A percentile compares a stretch with the other conserved stretches of the same genome.
Evolutionary conservation across 2,797 vertebrate genomes (phyloP).

Genomic region (Schizopygopsis pylzovi): DNA sequence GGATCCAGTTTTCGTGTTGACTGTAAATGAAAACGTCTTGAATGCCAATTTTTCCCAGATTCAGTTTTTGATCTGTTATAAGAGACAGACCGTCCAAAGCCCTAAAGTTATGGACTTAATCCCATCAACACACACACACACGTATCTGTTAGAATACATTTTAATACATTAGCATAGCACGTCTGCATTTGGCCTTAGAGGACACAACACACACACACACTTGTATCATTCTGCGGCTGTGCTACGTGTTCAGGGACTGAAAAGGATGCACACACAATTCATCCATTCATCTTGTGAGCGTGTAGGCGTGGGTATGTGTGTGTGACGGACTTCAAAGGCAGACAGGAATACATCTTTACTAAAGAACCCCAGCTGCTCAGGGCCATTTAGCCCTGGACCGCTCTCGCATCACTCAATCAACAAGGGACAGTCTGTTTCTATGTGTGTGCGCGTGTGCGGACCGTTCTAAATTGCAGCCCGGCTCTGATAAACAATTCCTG

Average conservation of each 20-base stretch:
- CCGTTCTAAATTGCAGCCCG: slow-evolving; percentile 48
- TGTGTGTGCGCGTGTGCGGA: slow-evolving; percentile 44
- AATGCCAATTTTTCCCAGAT: slow-evolving; percentile 22
- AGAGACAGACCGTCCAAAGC: slow-evolving; percentile 17
- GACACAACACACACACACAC: slow-evolving; percentile 29
- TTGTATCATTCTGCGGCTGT: slow-evolving; percentile 34
- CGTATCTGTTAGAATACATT: slow-evolving; percentile 53
- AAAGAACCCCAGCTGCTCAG: slow-evolving; percentile 61
- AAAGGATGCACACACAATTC: slow-evolving; percentile 51
- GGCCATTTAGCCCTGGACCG: slow-evolving; percentile 49
- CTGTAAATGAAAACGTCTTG: slow-evolving; percentile 7
- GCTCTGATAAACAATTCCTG: slow-evolving; percentile 57
- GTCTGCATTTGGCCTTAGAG: slow-evolving; percentile 44
- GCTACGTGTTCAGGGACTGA: slow-evolving; percentile 30
- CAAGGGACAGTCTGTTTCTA: slow-evolving; percentile 52
- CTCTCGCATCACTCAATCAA: slow-evolving; percentile 58
- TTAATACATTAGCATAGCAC: slow-evolving; percentile 57
- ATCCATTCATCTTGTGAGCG: slow-evolving; percentile 62
- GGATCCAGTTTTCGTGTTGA: neutral
- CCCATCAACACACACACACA: slow-evolving; percentile 34
- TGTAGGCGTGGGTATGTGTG: slow-evolving; percentile 35
- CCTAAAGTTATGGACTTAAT: slow-evolving; percentile 27
- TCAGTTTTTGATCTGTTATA: slow-evolving; percentile 37
- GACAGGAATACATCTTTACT: slow-evolving; percentile 56
- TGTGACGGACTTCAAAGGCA: slow-evolving; percentile 56